Evolutionary conservation across 2,797 vertebrate genomes (phyloP).

Genomic region (Ptychobarbus kaznakovi): DNA sequence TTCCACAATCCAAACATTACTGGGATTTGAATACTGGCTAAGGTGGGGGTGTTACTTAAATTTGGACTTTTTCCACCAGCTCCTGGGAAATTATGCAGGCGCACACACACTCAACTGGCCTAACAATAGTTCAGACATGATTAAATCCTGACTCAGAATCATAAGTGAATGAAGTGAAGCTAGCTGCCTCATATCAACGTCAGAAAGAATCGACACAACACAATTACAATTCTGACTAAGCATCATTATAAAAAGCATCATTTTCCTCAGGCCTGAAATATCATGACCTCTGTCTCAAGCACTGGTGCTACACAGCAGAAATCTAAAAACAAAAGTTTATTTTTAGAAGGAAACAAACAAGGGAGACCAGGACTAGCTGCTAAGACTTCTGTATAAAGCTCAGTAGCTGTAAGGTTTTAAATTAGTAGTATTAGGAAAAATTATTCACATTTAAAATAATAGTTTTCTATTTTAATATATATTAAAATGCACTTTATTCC

Average conservation of each 20-base stretch:
- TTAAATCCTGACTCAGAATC: constrained; percentile 2
- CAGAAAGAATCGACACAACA: constrained; percentile 8
- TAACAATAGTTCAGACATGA: constrained; percentile 59
- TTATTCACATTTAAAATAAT: neutral
- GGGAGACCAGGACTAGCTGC: neutral
- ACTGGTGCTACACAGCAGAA: neutral
- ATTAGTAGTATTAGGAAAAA: neutral
- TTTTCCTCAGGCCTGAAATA: neutral
- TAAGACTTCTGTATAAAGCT: neutral
- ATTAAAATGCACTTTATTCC: neutral
- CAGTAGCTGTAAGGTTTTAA: neutral
- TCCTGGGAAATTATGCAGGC: constrained; percentile 72
- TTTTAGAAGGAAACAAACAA: neutral
- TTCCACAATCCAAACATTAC: neutral
- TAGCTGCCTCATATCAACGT: neutral
- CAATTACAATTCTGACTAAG: constrained; percentile 10
- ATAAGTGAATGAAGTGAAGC: constrained; percentile 11
- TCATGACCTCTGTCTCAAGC: neutral
- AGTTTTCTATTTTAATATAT: neutral
- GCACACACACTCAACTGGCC: constrained; percentile 55
- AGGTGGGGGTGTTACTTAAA: constrained; percentile 54
- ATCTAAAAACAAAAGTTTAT: neutral
- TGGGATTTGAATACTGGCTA: neutral
- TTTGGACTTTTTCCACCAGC: constrained; percentile 65
- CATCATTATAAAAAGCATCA: constrained; percentile 1